Conservation (phyloP, 2,797 vertebrate species). For the Sebastes elongatus region DNA sequence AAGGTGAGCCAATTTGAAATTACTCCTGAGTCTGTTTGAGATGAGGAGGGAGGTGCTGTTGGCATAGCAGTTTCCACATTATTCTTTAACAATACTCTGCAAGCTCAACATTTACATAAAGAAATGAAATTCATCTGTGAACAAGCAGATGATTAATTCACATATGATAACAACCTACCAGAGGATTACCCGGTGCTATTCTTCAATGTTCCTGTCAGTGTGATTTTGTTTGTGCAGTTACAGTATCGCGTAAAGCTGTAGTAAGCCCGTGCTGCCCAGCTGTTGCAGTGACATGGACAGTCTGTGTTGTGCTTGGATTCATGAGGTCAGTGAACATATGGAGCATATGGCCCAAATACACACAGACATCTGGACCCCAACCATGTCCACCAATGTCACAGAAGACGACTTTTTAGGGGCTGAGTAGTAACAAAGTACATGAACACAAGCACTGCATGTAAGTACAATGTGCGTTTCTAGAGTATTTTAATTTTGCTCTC, state of each 20-base stretch:
- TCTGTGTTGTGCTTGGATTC: constrained; percentile 31
- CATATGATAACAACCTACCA: not conserved
- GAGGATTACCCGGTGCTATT: constrained; percentile 2
- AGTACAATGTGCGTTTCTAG: not conserved
- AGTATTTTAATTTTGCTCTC: not conserved
- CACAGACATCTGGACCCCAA: constrained; percentile 48
- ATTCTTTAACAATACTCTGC: not conserved
- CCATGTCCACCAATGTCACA: constrained; percentile 18
- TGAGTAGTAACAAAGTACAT: not conserved
- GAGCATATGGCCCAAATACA: constrained; percentile 41
- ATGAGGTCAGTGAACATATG: constrained; percentile 45
- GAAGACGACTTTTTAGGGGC: not conserved
- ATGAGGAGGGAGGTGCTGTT: not conserved
- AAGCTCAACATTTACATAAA: not conserved
- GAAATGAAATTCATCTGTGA: constrained; percentile 1
- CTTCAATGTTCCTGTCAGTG: not conserved
- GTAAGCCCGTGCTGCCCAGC: constrained; percentile 22
- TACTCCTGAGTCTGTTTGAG: constrained; percentile 41
- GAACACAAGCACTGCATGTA: not conserved
- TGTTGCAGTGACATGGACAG: constrained; percentile 24
- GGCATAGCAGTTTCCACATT: constrained; percentile 11
- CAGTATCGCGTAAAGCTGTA: constrained; percentile 8
- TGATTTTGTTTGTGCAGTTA: not conserved
- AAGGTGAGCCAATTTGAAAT: constrained; percentile 65
- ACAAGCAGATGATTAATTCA: constrained; percentile 6